phyloP scores from a whole-genome alignment of 1,140 invertebrate genomes.

The Drosophila tani region DNA sequence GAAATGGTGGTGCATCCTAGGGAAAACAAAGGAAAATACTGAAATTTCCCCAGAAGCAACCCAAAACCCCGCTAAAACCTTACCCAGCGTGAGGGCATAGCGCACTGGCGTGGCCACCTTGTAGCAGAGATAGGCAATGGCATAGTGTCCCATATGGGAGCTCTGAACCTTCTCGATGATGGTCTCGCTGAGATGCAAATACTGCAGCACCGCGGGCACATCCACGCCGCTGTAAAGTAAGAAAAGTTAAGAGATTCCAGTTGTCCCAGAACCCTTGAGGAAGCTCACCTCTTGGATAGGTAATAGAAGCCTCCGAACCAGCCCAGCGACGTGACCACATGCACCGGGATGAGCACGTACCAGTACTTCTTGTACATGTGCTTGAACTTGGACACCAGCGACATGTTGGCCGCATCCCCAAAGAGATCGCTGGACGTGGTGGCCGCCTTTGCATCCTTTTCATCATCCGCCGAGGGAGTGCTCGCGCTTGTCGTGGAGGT shows the following conservation, averaged over 20 bases:
- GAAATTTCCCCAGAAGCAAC: neutral
- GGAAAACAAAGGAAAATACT: neutral
- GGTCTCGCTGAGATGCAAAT: slow-evolving; percentile 90
- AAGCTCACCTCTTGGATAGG: slow-evolving; percentile 91
- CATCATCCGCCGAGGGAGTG: slow-evolving; percentile 3
- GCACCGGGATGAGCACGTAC: slow-evolving; percentile 96
- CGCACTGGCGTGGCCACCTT: slow-evolving; percentile 95
- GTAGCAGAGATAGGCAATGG: slow-evolving; percentile 95
- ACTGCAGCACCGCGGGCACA: slow-evolving; percentile 91
- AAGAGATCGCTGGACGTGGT: slow-evolving; percentile 68
- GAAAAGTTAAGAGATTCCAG: neutral
- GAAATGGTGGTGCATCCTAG: slow-evolving; percentile 89
- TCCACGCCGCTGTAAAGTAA: slow-evolving; percentile 90
- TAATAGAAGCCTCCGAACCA: slow-evolving; percentile 96
- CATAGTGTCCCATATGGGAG: slow-evolving; percentile 94
- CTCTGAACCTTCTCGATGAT: slow-evolving; percentile 90
- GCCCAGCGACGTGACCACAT: slow-evolving; percentile 92
- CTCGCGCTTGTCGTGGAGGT: slow-evolving; percentile 1
- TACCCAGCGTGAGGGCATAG: slow-evolving; percentile 95
- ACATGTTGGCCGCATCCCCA: slow-evolving; percentile 76
- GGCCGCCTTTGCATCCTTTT: slow-evolving; percentile 52
- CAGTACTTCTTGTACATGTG: slow-evolving; percentile 97
- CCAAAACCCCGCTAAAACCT: slow-evolving; percentile 32
- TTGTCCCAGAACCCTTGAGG: too few species aligned
- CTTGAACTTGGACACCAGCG: slow-evolving; percentile 93